Percentiles rank a stretch among this genome's conserved stretches.
These are phyloP conservation scores for Drosophila macrospina DNA, from an alignment of 2,888 invertebrate species.

Conservation along the genomic window DNA sequence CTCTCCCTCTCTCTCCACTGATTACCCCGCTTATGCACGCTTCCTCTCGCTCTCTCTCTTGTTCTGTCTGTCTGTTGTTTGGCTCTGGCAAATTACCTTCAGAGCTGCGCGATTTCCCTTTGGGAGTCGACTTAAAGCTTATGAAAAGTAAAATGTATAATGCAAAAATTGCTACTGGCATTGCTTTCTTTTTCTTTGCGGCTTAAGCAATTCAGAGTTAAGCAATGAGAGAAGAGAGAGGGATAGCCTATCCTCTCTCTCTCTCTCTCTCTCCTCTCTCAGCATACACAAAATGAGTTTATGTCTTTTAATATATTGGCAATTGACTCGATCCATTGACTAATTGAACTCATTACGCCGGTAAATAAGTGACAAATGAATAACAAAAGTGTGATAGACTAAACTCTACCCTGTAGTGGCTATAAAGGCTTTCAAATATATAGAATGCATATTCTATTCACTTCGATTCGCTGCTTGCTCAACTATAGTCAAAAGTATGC, in stretches of 20 bases:
- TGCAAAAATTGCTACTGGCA: conserved; percentile 26
- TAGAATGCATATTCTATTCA: no score
- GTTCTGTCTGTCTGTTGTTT: conserved; percentile 17
- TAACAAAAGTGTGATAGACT: not conserved
- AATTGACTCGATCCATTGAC: conserved; percentile 11
- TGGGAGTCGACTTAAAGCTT: conserved; percentile 52
- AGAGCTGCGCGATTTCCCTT: conserved; percentile 38
- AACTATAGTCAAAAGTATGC: no score
- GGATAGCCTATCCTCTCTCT: no score
- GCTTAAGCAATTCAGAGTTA: conserved; percentile 8
- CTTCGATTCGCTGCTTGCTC: no score
- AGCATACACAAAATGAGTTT: conserved; percentile 17
- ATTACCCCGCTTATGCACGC: conserved; percentile 4
- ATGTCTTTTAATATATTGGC: conserved; percentile 8
- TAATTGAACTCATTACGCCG: conserved; percentile 23
- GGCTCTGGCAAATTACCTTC: conserved; percentile 64
- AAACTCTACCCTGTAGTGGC: not conserved
- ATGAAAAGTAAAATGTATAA: conserved; percentile 57
- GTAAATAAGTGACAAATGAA: not conserved
- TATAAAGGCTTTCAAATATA: no score
- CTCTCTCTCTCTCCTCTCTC: no score
- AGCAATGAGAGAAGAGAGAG: not conserved
- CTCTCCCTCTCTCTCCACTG: not conserved
- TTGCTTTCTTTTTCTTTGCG: conserved; percentile 5
- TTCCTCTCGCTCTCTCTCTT: not conserved